A percentile compares a stretch with the other conserved stretches of the same genome.
Conservation (phyloP, 2,113 vertebrate species). For the Morone saxatilis region DNA sequence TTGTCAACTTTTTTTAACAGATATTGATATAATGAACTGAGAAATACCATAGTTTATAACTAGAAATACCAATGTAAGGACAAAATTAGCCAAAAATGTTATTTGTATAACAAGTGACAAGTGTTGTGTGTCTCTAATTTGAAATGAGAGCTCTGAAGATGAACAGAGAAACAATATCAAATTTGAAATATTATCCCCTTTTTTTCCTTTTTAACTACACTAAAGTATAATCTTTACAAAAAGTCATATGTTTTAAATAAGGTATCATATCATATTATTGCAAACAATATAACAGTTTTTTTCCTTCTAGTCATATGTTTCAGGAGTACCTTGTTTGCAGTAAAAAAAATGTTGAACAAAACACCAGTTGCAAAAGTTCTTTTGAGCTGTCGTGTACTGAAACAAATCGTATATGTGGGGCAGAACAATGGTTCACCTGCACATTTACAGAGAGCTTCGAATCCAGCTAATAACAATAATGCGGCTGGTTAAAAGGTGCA, state of each 20-base stretch:
- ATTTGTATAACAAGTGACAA: not conserved
- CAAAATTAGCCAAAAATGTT: not conserved
- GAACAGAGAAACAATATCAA: not conserved
- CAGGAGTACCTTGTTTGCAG: not conserved
- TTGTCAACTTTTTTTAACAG: not conserved
- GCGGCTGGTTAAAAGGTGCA: not conserved
- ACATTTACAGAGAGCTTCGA: not conserved
- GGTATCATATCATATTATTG: not conserved
- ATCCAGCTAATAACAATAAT: not conserved
- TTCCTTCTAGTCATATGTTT: not conserved
- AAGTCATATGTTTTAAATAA: not conserved
- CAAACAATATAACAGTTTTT: not conserved
- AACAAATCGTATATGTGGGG: not conserved
- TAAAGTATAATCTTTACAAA: not conserved
- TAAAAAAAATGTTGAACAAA: conserved; percentile 4
- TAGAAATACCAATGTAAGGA: not conserved
- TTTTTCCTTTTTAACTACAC: not conserved
- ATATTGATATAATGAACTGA: not conserved
- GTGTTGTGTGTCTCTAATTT: not conserved
- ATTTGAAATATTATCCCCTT: not conserved
- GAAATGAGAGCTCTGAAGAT: not conserved
- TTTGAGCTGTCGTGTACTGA: not conserved
- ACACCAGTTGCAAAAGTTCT: not conserved
- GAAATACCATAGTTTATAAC: not conserved
- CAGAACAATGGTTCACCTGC: not conserved